These are phyloP conservation scores for Cheilosia impressa DNA, from an alignment of 2,888 invertebrate genomes.

Conservation along the genomic window DNA sequence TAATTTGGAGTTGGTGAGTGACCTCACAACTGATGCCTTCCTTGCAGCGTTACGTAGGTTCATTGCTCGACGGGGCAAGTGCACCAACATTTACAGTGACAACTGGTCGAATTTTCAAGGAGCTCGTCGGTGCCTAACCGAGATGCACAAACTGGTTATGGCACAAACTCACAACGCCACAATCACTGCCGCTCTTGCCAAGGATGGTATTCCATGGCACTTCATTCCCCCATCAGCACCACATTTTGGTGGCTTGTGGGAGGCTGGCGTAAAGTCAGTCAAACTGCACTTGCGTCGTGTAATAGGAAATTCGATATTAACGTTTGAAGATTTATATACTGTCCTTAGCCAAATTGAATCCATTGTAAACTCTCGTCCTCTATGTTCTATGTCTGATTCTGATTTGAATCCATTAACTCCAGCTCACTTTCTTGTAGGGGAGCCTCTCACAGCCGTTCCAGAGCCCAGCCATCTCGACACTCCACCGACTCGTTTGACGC, in stretches of 20 bases:
- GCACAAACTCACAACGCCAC: too few relatives aligned
- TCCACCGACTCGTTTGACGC: background rate
- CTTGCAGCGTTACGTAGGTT: slow-evolving; percentile 76
- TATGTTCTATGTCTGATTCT: slow-evolving; percentile 12
- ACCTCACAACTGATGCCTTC: slow-evolving; percentile 75
- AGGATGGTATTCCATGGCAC: too few relatives aligned
- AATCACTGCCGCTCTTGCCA: too few relatives aligned
- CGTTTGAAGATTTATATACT: slow-evolving; percentile 49
- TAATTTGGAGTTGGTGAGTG: slow-evolving; percentile 77
- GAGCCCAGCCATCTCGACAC: background rate
- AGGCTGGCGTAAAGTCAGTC: slow-evolving; percentile 21
- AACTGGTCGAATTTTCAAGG: slow-evolving; percentile 53
- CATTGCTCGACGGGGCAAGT: slow-evolving; percentile 74
- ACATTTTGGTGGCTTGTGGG: too few relatives aligned
- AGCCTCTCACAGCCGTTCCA: slow-evolving; percentile 1
- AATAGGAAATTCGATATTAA: slow-evolving; percentile 21
- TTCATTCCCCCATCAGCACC: too few relatives aligned
- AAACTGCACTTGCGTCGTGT: slow-evolving; percentile 24
- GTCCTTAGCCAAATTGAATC: background rate
- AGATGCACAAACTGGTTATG: too few relatives aligned
- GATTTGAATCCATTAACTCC: slow-evolving; percentile 53
- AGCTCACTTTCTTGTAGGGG: slow-evolving; percentile 51
- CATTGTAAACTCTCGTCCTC: slow-evolving; percentile 30
- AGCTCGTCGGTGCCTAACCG: too few relatives aligned
- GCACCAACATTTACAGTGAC: slow-evolving; percentile 76